These are phyloP conservation scores for Prionailurus viverrinus DNA, from an alignment of 2,113 vertebrate species.

Conservation along the genomic window DNA sequence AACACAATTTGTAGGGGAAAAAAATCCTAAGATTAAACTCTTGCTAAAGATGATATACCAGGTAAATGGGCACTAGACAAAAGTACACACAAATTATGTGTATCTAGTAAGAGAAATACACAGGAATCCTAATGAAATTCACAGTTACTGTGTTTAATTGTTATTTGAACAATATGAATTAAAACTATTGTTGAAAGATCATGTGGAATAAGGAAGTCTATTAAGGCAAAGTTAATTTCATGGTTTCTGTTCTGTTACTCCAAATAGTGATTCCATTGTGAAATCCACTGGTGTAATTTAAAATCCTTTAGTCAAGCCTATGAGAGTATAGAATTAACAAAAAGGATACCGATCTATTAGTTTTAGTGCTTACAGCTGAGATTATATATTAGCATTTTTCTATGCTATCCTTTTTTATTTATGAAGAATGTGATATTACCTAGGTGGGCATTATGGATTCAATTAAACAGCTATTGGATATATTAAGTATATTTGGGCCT, in stretches of 20 bases:
- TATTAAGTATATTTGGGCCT: neutral
- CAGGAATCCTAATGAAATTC: neutral
- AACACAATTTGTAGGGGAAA: neutral
- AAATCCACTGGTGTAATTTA: constrained; percentile 38
- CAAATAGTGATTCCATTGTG: constrained; percentile 1
- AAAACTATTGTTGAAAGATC: constrained; percentile 9
- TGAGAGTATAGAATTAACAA: neutral
- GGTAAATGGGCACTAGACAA: neutral
- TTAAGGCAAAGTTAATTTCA: constrained; percentile 33
- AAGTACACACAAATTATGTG: neutral
- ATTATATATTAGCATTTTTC: neutral
- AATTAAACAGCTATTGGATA: neutral
- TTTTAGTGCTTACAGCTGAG: neutral
- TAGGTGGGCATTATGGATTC: neutral
- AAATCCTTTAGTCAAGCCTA: neutral
- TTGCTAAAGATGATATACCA: neutral
- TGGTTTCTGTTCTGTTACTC: constrained; percentile 17
- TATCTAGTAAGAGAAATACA: neutral
- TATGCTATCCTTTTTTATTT: neutral
- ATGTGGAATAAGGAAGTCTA: neutral
- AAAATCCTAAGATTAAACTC: neutral
- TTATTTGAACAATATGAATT: constrained; percentile 3
- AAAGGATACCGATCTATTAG: neutral
- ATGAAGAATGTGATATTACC: neutral
- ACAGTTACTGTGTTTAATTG: neutral